Evolutionary conservation across 2,888 invertebrate genomes (phyloP), one percentile per base, ranked within the genome.

Genomic region (Andrena fulva): DNA sequence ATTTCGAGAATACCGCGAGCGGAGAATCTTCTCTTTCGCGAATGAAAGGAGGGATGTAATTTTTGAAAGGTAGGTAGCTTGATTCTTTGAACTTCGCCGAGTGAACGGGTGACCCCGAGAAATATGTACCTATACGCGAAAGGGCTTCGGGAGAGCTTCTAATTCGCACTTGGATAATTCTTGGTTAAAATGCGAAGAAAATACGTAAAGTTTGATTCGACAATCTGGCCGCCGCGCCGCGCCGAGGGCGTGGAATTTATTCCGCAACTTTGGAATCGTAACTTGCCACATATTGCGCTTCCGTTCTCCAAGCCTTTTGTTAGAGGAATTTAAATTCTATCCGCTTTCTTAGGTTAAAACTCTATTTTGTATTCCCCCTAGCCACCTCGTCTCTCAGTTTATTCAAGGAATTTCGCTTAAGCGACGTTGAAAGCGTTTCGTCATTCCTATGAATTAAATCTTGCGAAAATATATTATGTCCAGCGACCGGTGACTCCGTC

Each of bases 271-370:
- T 74, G 27, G 77, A 77, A 72, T 69, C 69, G 63, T 52, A 67
- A 70, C 59, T 59, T 63, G 50, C 67, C 54, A 63, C 62, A 67
- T 82, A 77, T 62, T 56, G 73, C 82, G 76, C 74, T 60, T 29
- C 66, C 74, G 27, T 24, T n/a, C 71, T 7, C 60, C 52, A 6
- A 8, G 8, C 20, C 64, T 35, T 56, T 71, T 63, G 62, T 77
- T 52, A 74, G 71, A 12, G 67, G 42, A 71, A 84, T 87, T 86
- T 77, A 85, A 79, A 87, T 80, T 86, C 68, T 48, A 86, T 73
- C 77, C 68, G 77, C 75, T 77, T 80, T 73, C 85, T 75, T 78
- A 48, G 73, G 72, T 74, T 74, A 73, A 87, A 85, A 67, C 78
- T 77, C 82, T 73, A 77, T 85, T 77, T 73, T 73, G 85, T 85